Conservation (phyloP, 2,888 invertebrate genomes). For the Dasysyrphus tricinctus region DNA sequence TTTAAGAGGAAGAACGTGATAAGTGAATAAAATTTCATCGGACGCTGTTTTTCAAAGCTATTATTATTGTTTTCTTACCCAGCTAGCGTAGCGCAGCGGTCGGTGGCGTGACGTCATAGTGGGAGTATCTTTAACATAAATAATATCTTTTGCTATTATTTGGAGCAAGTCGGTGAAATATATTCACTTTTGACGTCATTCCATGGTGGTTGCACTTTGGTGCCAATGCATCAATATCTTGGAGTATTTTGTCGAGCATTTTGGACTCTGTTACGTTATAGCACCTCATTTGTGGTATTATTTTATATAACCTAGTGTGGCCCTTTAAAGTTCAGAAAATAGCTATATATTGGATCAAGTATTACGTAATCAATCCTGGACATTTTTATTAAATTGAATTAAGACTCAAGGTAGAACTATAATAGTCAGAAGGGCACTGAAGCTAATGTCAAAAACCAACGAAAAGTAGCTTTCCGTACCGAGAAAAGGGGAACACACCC, state of each 20-base stretch:
- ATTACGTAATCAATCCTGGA: too few species aligned
- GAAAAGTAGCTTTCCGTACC: too few species aligned
- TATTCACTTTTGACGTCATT: conserved; percentile 10
- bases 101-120: conserved; percentile 46
- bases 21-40: conserved; percentile 59
- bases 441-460: too few species aligned
- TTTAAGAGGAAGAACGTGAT: conserved; percentile 54
- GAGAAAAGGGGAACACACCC: too few species aligned
- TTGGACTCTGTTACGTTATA: too few species aligned
- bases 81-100: background rate
- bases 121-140: conserved; percentile 7
- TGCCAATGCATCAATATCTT: background rate
- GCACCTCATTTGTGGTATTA: too few species aligned
- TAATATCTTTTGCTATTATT: conserved; percentile 33
- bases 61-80: conserved; percentile 29
- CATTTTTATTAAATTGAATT: too few species aligned
- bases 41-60: conserved; percentile 45
- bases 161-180: conserved; percentile 47
- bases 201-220: conserved; percentile 11
- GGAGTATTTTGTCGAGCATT: background rate
- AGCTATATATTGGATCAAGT: too few species aligned
- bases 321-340: too few species aligned
- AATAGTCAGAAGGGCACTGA: too few species aligned
- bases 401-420: too few species aligned
- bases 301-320: too few species aligned